Evolutionary conservation across 2,113 vertebrate species (phyloP).

Genomic region (Alces alces): DNA sequence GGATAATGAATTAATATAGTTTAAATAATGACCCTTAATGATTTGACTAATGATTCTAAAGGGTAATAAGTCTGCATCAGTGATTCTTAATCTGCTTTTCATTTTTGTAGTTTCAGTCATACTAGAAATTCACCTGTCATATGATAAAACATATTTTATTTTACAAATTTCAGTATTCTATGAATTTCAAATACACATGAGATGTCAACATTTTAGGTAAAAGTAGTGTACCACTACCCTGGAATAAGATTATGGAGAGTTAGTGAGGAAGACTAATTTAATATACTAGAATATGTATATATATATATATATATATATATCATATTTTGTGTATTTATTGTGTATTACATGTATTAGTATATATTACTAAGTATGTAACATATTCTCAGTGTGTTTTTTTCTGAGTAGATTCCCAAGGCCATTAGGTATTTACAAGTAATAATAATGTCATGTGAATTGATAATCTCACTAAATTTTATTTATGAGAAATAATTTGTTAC

Average conservation of each 20-base stretch:
- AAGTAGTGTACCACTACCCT: background rate
- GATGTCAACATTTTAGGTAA: background rate
- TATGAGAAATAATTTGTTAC: background rate
- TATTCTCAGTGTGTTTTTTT: background rate
- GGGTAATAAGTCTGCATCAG: background rate
- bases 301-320: background rate
- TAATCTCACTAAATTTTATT: background rate
- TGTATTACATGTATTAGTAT: background rate
- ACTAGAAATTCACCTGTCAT: background rate
- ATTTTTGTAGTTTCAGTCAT: background rate
- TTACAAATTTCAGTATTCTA: background rate
- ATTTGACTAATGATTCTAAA: background rate
- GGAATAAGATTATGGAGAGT: background rate
- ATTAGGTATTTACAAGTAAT: background rate
- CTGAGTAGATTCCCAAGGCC: background rate
- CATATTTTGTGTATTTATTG: background rate
- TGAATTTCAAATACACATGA: background rate
- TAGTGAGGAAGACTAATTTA: background rate
- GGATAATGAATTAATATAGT: background rate
- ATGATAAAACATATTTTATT: background rate
- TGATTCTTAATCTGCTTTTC: background rate
- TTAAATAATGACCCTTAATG: background rate
- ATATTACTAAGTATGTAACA: background rate
- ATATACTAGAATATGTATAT: background rate
- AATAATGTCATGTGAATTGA: background rate